Conservation (phyloP, 2,113 vertebrate species). For the Sinocyclocheilus maitianheensis region DNA sequence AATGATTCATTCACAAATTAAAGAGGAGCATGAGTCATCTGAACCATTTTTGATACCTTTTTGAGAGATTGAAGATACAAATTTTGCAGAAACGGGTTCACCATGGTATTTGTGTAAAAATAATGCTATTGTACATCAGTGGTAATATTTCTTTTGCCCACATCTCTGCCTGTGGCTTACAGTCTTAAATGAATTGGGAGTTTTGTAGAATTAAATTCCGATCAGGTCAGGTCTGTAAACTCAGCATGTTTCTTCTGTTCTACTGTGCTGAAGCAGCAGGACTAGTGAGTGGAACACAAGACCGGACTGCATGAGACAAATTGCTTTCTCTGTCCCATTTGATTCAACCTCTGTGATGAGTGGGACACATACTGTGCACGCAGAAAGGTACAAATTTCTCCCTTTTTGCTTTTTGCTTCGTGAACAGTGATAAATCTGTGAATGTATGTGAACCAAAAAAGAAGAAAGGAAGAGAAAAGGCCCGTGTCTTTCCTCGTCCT, state of each 20-base stretch:
- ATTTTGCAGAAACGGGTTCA: background rate
- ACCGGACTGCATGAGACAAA: constrained; percentile 61
- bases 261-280: constrained; percentile 50
- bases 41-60: background rate
- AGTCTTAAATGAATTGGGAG: constrained; percentile 41
- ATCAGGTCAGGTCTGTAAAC: constrained; percentile 53
- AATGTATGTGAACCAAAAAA: constrained; percentile 58
- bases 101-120: background rate
- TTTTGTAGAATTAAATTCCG: constrained; percentile 38
- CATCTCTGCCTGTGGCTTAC: constrained; percentile 17
- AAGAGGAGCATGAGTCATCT: background rate
- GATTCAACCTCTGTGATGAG: constrained; percentile 73
- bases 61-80: background rate
- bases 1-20: background rate
- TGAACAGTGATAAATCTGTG: constrained; percentile 30
- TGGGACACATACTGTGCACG: constrained; percentile 74
- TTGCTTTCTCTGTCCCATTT: constrained; percentile 63
- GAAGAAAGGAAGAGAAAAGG: constrained; percentile 52
- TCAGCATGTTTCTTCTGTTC: constrained; percentile 51
- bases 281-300: constrained; percentile 54
- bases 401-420: constrained; percentile 60
- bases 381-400: constrained; percentile 78
- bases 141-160: constrained; percentile 5
- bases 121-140: background rate
- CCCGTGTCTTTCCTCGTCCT: constrained; percentile 49